Evolutionary conservation across 2,113 vertebrate species (phyloP).

Genomic region (Paramormyrops kingsleyae): DNA sequence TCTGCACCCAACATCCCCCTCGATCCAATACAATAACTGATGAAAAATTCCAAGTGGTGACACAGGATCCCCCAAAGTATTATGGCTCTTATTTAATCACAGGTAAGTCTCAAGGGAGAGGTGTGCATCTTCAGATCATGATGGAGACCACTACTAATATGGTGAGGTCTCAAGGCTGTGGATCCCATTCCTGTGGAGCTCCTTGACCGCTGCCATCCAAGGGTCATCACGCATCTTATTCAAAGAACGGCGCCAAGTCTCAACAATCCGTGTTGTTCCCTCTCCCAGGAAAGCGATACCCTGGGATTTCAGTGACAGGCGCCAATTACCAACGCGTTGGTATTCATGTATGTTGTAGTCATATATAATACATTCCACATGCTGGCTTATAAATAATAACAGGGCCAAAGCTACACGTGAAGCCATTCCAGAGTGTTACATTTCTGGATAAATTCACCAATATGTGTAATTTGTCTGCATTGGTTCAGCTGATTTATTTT

Average conservation of each 20-base stretch:
- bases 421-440: conserved; percentile 31
- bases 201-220: neutral
- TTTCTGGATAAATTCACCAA: conserved; percentile 41
- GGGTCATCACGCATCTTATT: neutral
- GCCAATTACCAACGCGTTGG: conserved; percentile 39
- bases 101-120: conserved; percentile 43
- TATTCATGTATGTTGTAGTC: conserved; percentile 39
- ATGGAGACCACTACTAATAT: conserved; percentile 39
- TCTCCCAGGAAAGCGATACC: conserved; percentile 36
- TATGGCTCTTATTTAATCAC: conserved; percentile 47
- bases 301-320: conserved; percentile 34
- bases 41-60: conserved; percentile 19
- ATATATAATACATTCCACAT: conserved; percentile 50
- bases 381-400: conserved; percentile 32
- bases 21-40: neutral
- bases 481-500: conserved; percentile 28
- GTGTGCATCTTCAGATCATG: conserved; percentile 38
- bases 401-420: conserved; percentile 23
- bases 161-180: neutral
- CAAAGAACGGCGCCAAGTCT: neutral
- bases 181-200: neutral
- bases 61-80: conserved; percentile 47
- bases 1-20: neutral
- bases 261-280: conserved; percentile 39
- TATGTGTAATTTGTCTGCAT: conserved; percentile 37